Evolutionary conservation across 2,113 vertebrate species (phyloP).

Genomic region (Falco punctatus): DNA sequence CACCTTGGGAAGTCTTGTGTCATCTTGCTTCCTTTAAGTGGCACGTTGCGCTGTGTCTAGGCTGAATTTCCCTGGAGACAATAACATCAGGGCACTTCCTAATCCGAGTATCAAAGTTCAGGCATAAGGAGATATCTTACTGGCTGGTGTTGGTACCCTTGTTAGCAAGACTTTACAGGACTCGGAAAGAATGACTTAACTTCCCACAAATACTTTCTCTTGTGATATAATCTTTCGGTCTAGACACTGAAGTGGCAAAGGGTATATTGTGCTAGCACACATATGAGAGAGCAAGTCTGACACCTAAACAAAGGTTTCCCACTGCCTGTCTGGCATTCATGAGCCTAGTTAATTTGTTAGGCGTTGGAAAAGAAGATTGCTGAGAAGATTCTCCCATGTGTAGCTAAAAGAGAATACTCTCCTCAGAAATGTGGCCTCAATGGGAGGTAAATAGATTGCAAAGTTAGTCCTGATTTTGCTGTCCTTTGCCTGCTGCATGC

Average conservation of each 20-base stretch:
- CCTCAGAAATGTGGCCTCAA: not conserved
- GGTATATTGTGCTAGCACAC: not conserved
- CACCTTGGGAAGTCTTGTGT: not conserved
- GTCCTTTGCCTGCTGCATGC: not conserved
- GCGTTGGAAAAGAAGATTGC: not conserved
- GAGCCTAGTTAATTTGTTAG: not conserved
- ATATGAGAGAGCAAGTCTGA: not conserved
- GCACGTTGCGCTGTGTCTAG: not conserved
- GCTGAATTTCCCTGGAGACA: not conserved
- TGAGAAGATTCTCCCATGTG: not conserved
- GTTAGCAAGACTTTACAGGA: not conserved
- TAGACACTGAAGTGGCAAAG: not conserved
- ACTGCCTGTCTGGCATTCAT: not conserved
- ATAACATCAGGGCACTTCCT: not conserved
- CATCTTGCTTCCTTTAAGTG: not conserved
- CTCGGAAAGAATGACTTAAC: not conserved
- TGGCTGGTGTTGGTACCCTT: not conserved
- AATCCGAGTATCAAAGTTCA: not conserved
- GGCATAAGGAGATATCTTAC: not conserved
- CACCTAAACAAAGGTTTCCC: not conserved
- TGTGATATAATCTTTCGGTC: not conserved
- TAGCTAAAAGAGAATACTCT: not conserved
- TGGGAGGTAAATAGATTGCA: not conserved
- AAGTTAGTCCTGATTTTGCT: not conserved
- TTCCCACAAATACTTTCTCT: not conserved